Conservation (phyloP, 2,888 invertebrate species). For the Diarsia dahlii region DNA sequence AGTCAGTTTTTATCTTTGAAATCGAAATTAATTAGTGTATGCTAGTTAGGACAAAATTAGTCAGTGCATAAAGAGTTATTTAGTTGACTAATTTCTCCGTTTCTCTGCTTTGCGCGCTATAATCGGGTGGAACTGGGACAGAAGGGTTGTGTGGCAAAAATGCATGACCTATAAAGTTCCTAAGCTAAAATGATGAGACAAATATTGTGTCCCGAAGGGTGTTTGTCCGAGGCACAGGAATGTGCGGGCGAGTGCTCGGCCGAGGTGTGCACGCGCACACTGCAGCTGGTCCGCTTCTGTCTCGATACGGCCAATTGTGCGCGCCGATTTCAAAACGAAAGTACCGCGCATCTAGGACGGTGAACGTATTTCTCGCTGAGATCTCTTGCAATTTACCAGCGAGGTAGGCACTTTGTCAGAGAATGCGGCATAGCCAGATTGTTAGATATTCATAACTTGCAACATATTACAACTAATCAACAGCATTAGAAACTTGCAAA, state of each 20-base stretch:
- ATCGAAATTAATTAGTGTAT: conserved; percentile 33
- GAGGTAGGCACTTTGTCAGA: conserved; percentile 81
- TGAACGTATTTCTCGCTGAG: conserved; percentile 89
- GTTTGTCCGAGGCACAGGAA: conserved; percentile 70
- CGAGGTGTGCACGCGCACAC: conserved; percentile 58
- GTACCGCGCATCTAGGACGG: conserved; percentile 90
- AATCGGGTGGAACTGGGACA: conserved; percentile 35
- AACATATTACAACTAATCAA: conserved; percentile 78
- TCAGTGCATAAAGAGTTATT: conserved; percentile 15
- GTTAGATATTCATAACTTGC: conserved; percentile 87
- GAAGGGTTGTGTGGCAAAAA: conserved; percentile 32
- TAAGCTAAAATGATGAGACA: conserved; percentile 4
- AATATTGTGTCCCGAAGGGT: conserved; percentile 45
- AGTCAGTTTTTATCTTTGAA: conserved; percentile 29
- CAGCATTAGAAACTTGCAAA: conserved; percentile 76
- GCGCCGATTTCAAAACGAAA: conserved; percentile 91
- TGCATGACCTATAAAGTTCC: conserved; percentile 35
- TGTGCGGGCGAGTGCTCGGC: conserved; percentile 79
- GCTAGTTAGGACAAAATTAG: conserved; percentile 20
- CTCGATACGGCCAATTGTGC: conserved; percentile 90
- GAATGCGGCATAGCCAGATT: conserved; percentile 85
- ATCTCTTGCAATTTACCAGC: conserved; percentile 89
- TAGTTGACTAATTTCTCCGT: conserved; percentile 4
- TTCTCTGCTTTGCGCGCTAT: conserved; percentile 8
- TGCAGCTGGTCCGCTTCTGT: conserved; percentile 83